Conservation (phyloP, 2,113 vertebrate species). For the Lamprologus tigripictilis region DNA sequence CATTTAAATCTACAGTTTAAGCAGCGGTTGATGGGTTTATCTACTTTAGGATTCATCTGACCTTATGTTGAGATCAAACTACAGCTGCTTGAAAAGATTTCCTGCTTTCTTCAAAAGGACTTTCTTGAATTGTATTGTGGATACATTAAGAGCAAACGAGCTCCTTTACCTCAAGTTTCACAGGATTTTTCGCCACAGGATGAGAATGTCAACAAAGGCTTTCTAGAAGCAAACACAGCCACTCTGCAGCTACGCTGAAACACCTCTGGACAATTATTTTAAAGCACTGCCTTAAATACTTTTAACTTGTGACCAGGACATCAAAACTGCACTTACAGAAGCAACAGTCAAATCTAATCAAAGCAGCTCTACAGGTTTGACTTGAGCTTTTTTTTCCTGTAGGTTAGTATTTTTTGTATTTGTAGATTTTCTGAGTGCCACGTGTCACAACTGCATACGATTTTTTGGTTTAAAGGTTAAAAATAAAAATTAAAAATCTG, state of each 20-base stretch:
- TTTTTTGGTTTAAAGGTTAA: not conserved
- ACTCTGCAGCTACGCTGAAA: rapidly evolving
- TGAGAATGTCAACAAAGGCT: not conserved
- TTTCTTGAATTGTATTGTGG: not conserved
- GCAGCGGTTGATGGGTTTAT: not conserved
- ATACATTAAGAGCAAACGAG: not conserved
- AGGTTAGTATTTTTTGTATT: not conserved
- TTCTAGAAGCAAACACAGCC: not conserved
- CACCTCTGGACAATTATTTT: not conserved
- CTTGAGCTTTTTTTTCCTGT: not conserved
- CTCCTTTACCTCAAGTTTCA: not conserved
- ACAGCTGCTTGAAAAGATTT: not conserved
- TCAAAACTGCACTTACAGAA: not conserved
- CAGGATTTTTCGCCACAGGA: not conserved
- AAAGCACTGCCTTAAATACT: rapidly evolving
- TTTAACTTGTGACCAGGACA: not conserved
- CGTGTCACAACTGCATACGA: rapidly evolving
- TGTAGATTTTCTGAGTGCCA: not conserved
- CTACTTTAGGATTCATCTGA: not conserved
- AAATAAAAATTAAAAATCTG: not conserved
- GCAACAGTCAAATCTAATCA: not conserved
- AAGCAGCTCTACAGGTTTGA: no score
- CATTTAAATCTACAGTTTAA: not conserved
- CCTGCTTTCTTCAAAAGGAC: not conserved
- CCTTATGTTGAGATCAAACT: rapidly evolving